Evolutionary conservation across 2,888 invertebrate species (phyloP).

Genomic region (Sussaba pulchella): DNA sequence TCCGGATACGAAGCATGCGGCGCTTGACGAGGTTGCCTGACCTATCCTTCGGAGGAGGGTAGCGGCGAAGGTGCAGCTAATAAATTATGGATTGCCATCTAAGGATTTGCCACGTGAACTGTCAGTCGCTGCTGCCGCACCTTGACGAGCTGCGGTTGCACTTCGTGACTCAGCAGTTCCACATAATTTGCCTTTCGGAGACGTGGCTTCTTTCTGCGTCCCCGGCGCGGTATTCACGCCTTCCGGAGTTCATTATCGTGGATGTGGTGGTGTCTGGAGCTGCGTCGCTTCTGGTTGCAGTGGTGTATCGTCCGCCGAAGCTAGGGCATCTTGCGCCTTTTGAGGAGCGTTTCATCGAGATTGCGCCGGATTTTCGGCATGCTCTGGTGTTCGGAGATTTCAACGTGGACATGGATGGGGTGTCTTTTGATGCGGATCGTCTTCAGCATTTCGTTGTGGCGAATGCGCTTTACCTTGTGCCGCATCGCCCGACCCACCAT

Average conservation of each 20-base stretch:
- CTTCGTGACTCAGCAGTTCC: background rate
- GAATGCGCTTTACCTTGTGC: conserved; percentile 4
- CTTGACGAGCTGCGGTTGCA: background rate
- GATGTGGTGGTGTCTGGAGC: background rate
- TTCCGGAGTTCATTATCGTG: background rate
- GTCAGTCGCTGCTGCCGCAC: background rate
- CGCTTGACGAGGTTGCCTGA: background rate
- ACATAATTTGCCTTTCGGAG: background rate
- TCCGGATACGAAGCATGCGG: background rate
- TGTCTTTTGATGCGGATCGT: background rate
- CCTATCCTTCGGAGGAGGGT: background rate
- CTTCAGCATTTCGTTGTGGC: background rate
- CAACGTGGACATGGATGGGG: background rate
- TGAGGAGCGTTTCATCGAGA: background rate
- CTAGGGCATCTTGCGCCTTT: background rate
- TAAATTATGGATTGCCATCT: background rate
- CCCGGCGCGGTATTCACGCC: too few species aligned
- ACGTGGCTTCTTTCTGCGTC: background rate
- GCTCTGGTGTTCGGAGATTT: background rate
- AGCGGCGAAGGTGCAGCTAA: background rate
- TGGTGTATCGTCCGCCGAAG: conserved; percentile 6
- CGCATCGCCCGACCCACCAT: background rate
- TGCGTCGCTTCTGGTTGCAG: background rate
- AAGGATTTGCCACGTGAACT: background rate
- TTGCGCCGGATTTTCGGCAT: background rate